phyloP scores from a whole-genome alignment of 2,888 invertebrate species.

The Plagodis pulveraria region DNA sequence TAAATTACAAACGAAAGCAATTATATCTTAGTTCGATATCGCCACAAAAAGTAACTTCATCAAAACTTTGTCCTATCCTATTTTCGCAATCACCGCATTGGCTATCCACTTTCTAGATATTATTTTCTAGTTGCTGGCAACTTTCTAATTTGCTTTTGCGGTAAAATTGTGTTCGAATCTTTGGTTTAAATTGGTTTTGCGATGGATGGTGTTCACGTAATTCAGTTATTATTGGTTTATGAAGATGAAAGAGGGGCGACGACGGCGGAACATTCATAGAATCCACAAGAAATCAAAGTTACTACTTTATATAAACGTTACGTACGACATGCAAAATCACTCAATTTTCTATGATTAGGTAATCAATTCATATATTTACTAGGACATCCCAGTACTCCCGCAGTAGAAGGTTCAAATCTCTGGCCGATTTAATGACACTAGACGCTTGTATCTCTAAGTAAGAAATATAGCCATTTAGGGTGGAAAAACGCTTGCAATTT shows the following conservation, averaged over 20 bases:
- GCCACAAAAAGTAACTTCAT: conserved; percentile 43
- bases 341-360: too few relatives aligned
- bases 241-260: neutral
- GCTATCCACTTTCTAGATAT: conserved; percentile 43
- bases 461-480: too few relatives aligned
- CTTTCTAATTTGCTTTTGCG: conserved; percentile 50
- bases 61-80: conserved; percentile 43
- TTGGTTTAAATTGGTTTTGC: conserved; percentile 9
- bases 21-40: conserved; percentile 25
- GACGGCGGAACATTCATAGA: neutral
- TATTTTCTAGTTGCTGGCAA: conserved; percentile 46
- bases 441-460: too few relatives aligned
- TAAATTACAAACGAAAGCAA: conserved; percentile 19
- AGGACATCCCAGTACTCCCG: too few relatives aligned
- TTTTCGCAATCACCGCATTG: conserved; percentile 38
- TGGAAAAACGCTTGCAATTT: too few relatives aligned
- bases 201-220: conserved; percentile 1
- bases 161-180: conserved; percentile 21
- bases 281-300: neutral
- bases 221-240: neutral
- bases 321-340: too few relatives aligned
- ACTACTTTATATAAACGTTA: too few relatives aligned
- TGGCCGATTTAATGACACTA: too few relatives aligned
- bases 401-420: too few relatives aligned
- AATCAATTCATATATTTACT: too few relatives aligned